Base-by-base conservation (phyloP, 2,888 invertebrate genomes). In the Acrocyrtus sp. region DNA sequence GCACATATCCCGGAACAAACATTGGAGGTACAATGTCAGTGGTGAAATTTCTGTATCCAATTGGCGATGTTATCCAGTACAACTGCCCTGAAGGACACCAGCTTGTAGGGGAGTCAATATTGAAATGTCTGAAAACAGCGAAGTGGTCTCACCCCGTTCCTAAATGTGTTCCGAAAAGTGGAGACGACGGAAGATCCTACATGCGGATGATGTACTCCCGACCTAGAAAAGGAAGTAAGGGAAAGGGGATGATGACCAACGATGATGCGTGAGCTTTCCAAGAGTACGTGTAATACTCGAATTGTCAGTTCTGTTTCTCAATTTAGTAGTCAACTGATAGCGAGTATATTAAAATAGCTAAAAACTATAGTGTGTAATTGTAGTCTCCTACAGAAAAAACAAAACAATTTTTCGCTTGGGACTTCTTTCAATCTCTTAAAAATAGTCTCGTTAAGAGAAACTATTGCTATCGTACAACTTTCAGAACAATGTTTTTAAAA, bases 31-130 rank as follows among this genome's bases (percentile, higher is more conserved):
- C 92, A 50, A 93, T 93, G 91, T 93, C 93, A 0, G 91, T 0
- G 92, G 93, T 94, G n/a, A 93, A 94, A 85, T 94, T 94, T 85
- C 94, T 92, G 85, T 94, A 94, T 93, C 94, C 86, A 90, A 91
- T 94, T 76, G 93, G 93, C 0, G 94, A 94, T 84, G 92, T 90
- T 24, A 91, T 94, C 67, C 91, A 91, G 2, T 94, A 93, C 83
- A 91, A 92, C 3, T 94, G 94, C 84, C 92, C 92, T 81, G 90
- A 91, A 2, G 92, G 92, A 0, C 87, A 92, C 73, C 86, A 88
- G 73, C 86, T 94, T 57, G 88, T 89, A 70, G 94, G 94, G 34
- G 91, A 92, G 0, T 89, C 90, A 3, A 91, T 92, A 88, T 84
- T 94, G 62, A 88, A 91, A 82, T 94, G 94, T 84, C 86, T 90